Percentiles rank a stretch among this genome's conserved stretches.
Conservation (phyloP, 2,888 invertebrate species). For the Spodoptera littoralis region DNA sequence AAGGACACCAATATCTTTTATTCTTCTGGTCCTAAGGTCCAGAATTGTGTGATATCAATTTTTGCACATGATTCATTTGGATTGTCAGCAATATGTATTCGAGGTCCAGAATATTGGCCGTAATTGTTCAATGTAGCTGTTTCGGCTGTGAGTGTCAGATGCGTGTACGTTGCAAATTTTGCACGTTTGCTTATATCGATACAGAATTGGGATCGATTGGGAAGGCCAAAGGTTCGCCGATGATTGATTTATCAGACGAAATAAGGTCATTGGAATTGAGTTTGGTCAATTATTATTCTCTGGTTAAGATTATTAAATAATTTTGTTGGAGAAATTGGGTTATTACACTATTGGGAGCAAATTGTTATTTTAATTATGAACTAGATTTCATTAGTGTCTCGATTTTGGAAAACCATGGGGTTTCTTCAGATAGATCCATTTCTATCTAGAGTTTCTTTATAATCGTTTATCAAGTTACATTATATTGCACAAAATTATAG, state of each 20-base stretch:
- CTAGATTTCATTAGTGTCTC: too few species aligned
- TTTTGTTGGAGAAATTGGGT: too few species aligned
- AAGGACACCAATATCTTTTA: constrained; percentile 16
- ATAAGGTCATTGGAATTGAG: constrained; percentile 19
- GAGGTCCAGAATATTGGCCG: constrained; percentile 75
- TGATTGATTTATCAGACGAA: constrained; percentile 33
- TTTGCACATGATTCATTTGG: constrained; percentile 26
- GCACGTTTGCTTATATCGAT: constrained; percentile 50
- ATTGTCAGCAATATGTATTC: constrained; percentile 53
- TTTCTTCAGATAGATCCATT: too few species aligned
- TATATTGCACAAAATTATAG: too few species aligned
- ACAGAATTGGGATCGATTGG: constrained; percentile 55
- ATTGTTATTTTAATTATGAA: too few species aligned
- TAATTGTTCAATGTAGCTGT: constrained; percentile 80
- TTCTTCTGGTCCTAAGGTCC: constrained; percentile 24
- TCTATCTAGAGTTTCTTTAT: too few species aligned
- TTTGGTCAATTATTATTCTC: not conserved
- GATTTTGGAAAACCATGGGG: too few species aligned
- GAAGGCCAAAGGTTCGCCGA: constrained; percentile 34
- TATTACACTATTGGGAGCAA: too few species aligned
- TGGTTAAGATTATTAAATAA: not conserved
- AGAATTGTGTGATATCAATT: constrained; percentile 26
- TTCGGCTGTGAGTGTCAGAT: constrained; percentile 58
- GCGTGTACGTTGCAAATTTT: constrained; percentile 39
- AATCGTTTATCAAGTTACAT: too few species aligned